Evolutionary conservation across 2,797 vertebrate species (phyloP), one percentile per base, ranked within the genome.

Genomic region (Enteromius unitaeniatus): DNA sequence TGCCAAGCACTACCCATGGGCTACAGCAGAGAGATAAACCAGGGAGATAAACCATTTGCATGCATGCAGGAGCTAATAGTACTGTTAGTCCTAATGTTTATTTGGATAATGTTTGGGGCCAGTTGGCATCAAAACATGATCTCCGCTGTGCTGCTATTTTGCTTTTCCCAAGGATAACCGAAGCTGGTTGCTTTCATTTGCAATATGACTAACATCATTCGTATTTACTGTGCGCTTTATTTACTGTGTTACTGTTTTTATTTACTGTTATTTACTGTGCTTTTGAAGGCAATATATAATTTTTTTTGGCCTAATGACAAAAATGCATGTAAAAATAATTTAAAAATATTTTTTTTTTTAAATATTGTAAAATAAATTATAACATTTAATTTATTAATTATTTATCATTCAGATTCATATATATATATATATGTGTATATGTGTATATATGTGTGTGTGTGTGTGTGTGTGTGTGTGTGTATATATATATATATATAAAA

Each of bases 71-170:
- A 81, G 64, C 67, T 82, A 76, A 88, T 81, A 58, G 78, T 84
- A 28, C 85, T 84, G 83, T 83, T 85, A 82, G 74, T 49, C 37
- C 74, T 87, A 82, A 87, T 75, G 78, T n/a, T 81, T 64, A 47
- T 70, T 83, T 78, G 31, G 47, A 76, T 75, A 45, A 72, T 14
- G 58, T 62, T 17, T 49, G 42, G 53, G 14, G 34, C 40, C 31
- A 51, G 51, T 31, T 68, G 82, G 42, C 55, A 58, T 10, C 40
- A 45, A 78, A 11, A 53, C 34, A 64, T 23, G 21, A 53, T 65
- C 45, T 51, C 77, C 11, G 23, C 60, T 64, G 26, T 34, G 62
- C 26, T 42, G 37, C 34, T 17, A 14, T 7, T 75, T 55, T 58
- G 51, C 23, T 42, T 78, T 47, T 14, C 10, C 40, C 2, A 60